These are phyloP conservation scores for Penelope pileata DNA, from an alignment of 2,113 vertebrate species.

Conservation along the genomic window DNA sequence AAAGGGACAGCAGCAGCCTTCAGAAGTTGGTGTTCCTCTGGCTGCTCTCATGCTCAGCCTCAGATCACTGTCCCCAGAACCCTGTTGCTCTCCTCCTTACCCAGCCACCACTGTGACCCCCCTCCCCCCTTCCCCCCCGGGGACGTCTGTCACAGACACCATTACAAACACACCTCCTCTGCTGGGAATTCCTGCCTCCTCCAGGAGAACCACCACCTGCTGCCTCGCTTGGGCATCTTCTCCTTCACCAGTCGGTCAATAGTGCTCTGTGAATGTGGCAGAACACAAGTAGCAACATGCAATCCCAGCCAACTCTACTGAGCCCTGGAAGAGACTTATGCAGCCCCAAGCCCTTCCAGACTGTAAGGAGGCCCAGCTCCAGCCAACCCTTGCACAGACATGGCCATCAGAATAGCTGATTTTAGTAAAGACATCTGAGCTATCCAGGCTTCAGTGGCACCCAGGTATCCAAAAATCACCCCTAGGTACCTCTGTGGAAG, in stretches of 20 bases:
- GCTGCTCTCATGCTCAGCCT: not conserved
- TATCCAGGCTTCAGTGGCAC: not conserved
- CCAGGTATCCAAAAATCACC: not conserved
- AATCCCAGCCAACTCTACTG: not conserved
- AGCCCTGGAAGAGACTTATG: not conserved
- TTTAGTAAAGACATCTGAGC: not conserved
- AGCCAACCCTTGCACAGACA: not conserved
- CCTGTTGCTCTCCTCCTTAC: not conserved
- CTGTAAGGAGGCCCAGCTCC: not conserved
- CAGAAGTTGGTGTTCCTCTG: not conserved
- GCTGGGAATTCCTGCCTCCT: conserved; percentile 79
- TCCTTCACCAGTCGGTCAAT: conserved; percentile 87
- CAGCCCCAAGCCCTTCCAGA: not conserved
- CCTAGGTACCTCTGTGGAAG: not conserved
- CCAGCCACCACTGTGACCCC: not conserved
- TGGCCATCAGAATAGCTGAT: not conserved
- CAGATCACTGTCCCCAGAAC: not conserved
- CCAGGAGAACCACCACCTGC: conserved; percentile 95
- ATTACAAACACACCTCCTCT: conserved; percentile 48
- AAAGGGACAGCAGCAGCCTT: not conserved
- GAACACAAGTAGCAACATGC: not conserved
- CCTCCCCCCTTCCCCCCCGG: not conserved
- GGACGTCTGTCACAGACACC: not conserved
- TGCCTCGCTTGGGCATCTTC: conserved; percentile 90
- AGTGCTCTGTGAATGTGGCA: conserved; percentile 75